Evolutionary conservation across 2,797 vertebrate species (phyloP), one percentile per base, ranked within the genome.

Genomic region (Crypturellus tataupa): DNA sequence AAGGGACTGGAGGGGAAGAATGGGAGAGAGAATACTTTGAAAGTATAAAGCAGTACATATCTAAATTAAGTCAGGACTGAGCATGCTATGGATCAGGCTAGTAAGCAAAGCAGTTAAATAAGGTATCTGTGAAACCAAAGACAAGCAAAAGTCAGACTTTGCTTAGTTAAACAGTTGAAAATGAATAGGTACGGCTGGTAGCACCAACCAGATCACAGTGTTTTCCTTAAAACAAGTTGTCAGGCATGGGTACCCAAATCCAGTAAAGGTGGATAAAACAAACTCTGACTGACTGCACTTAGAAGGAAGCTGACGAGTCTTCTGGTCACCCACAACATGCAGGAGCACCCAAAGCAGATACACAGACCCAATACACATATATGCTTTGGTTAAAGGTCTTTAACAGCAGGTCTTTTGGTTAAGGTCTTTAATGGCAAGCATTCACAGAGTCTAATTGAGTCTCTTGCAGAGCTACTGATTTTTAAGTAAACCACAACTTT

Each of bases 361-460:
- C n/a, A 85, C 0, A n/a, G 37, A 40, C 77, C 59, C 19, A 68
- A 70, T 4, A 1, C 2, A 40, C 4, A 6, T 20, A 56, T 6
- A 6, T 49, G 7, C 6, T 71, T 68, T 63, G 47, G 31, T 72
- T 55, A 6, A 25, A 25, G 1, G 14, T 37, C 40, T 78, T 86
- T 39, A 53, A 39, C 3, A 7, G 13, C 25, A 80, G 31, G 23
- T 49, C 47, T 25, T 75, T 69, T 64, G 44, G n/a, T 72, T 56
- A 8, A 2, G 29, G 12, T n/a, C 39, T 78, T 87, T 35, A 56
- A 35, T 3, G 7, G 16, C 27, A 80, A 23, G 16, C 10, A 20
- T 8, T 82, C 20, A 2, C 40, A 29, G 49, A 25, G 14, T 47
- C 12, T 58, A 10, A 31, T 79, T 47, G 37, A 63, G 70, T 46